These are phyloP conservation scores for Furcifer pardalis DNA, from an alignment of 2,797 vertebrate species.

Conservation along the genomic window DNA sequence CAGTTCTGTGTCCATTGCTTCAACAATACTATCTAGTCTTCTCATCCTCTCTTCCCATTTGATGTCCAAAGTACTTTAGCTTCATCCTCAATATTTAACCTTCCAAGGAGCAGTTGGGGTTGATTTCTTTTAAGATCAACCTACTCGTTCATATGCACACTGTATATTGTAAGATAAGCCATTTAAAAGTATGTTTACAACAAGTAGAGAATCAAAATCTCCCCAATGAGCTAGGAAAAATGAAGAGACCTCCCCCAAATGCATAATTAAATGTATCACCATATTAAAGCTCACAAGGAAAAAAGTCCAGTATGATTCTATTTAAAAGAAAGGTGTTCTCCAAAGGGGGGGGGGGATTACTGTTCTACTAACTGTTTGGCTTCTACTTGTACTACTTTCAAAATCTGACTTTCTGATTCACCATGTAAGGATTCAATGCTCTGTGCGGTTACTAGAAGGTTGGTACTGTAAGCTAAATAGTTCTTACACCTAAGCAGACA, in stretches of 20 bases:
- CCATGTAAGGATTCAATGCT: conserved; percentile 17
- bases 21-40: no score
- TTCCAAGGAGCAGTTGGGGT: no score
- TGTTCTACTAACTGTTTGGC: neutral
- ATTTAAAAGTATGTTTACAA: conserved; percentile 13
- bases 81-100: no score
- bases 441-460: neutral
- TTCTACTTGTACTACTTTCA: neutral
- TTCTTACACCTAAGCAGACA: neutral
- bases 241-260: neutral
- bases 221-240: neutral
- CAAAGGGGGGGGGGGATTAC: no score
- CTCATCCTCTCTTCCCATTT: no score
- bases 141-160: neutral
- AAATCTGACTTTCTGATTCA: neutral
- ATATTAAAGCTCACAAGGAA: neutral
- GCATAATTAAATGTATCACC: conserved; percentile 12
- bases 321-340: neutral
- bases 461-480: neutral
- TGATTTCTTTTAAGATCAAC: no score
- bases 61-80: no score
- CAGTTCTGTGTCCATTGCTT: no score
- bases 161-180: neutral
- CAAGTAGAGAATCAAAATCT: neutral
- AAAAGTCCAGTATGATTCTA: neutral